Base-by-base conservation (phyloP, 2,797 vertebrate genomes). In the Sebastes miniatus region DNA sequence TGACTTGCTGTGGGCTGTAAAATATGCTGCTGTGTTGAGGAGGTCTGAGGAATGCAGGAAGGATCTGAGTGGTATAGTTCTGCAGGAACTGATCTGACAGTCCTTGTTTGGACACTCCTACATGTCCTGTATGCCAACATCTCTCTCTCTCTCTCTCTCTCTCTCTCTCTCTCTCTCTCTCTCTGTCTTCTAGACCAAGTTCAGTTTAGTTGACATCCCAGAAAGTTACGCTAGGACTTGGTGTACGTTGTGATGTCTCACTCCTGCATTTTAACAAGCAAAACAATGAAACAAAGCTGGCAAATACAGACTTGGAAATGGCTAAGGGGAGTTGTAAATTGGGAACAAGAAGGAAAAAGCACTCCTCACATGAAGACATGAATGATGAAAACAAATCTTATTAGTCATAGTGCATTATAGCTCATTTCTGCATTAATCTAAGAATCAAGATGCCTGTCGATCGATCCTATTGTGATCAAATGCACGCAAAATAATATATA, bases 21-120 rank as follows among this genome's bases (percentile, higher is more conserved):
- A 89, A 80, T 90, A 93, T 90, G 87, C 84, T 80, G 79, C 74
- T 59, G 77, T n/a, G 84, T 58, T 76, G 90, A 89, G 91, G 92
- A 92, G 92, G 90, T 83, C 87, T 79, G 81, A 91, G 93, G 95
- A 95, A 95, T 95, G 94, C 93, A 92, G 93, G 91, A 93, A 93
- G 92, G 84, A 91, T 88, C 83, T 87, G 88, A 91, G 83, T 69
- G 87, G 79, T 83, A 78, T 81, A 29, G 71, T 76, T 91, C 73
- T 77, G 83, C 90, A 91, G 88, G 89, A 90, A 88, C 86, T 83
- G 86, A 86, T 92, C 87, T 89, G 84, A 81, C 69, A 54, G 69
- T 70, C 74, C 86, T 82, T 87, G 83, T 87, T 85, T 77, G 47
- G 85, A 90, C 73, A 68, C 87, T 83, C 81, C 77, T 54, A 88